Base-by-base conservation (phyloP, 2,113 vertebrate genomes). In the Xerus inauris region DNA sequence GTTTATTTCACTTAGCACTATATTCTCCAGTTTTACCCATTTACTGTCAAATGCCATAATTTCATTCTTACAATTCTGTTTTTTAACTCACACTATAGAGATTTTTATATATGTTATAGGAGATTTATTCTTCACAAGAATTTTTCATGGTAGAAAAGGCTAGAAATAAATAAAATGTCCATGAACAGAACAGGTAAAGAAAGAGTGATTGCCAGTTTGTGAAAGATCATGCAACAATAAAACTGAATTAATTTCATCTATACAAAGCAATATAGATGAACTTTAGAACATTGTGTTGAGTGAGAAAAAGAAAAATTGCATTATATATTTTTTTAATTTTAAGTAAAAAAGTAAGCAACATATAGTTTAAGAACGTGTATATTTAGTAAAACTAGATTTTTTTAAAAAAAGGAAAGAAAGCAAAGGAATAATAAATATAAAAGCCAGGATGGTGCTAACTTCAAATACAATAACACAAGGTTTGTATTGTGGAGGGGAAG, bases 271-370 rank as follows among this genome's bases (percentile, higher is more conserved):
- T 40, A 62, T 40, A 8, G 54, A 73, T 62, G 3, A 89, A 77
- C 16, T n/a, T 87, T 71, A 94, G 57, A 84, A 84, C 12, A 72
- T 82, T 76, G 67, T 45, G 49, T 62, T 94, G 42, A 84, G 20
- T 71, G 11, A 24, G 22, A 93, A 75, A 82, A 69, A 67, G 20
- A 22, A 94, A 81, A 81, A 94, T 42, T 80, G 14, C 16, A 73
- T 22, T 79, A 28, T 67, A 75, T 87, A 89, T 94, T 95, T 96
- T 93, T 76, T 54, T 79, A 91, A 47, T 54, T 86, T 96, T 65
- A 89, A 91, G 89, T 93, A 93, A 89, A 91, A 83, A 96, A 79
- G 40, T 96, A 94, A 96, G 93, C 54, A 94, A 62, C 22, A 75
- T 97, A 82, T 91, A 96, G 83, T 86, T 96, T 89, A 88, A 81